Percentiles rank a stretch among this genome's conserved stretches.
Conservation (phyloP, 2,113 vertebrate genomes). For the Phylloscopus whistleri region DNA sequence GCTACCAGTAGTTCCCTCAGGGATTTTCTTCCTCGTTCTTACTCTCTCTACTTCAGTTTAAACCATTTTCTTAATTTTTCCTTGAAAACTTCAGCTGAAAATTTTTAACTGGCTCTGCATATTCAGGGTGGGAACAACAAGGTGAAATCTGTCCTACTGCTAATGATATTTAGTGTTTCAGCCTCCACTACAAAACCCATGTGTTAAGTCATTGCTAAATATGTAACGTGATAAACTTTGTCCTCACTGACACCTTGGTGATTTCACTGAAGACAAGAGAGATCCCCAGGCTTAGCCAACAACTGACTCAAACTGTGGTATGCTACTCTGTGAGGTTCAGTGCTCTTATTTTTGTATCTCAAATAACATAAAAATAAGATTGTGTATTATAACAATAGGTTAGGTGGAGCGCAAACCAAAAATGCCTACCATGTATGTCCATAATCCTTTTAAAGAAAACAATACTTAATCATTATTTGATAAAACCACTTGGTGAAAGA, state of each 20-base stretch:
- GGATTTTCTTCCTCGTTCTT: neutral
- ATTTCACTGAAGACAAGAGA: neutral
- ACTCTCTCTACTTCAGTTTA: neutral
- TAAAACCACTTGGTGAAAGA: constrained; percentile 78
- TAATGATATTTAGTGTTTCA: neutral
- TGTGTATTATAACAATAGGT: neutral
- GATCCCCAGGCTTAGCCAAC: neutral
- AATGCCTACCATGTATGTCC: neutral
- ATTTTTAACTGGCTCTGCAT: neutral
- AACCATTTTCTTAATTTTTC: neutral
- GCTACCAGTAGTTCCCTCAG: neutral
- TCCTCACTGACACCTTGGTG: neutral
- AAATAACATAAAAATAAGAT: constrained; percentile 33
- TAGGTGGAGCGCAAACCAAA: constrained; percentile 32
- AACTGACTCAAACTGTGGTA: neutral
- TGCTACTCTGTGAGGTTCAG: neutral
- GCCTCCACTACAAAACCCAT: neutral
- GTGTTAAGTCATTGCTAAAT: neutral
- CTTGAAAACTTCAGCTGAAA: neutral
- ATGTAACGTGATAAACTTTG: neutral
- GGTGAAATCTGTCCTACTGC: neutral
- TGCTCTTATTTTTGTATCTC: constrained; percentile 18
- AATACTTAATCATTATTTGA: constrained; percentile 45
- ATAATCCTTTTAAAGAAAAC: constrained; percentile 63
- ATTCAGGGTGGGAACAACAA: neutral